A percentile compares a stretch with the other conserved stretches of the same genome.
phyloP scores from a whole-genome alignment of 2,113 vertebrate genomes.

The Mandrillus leucophaeus region DNA sequence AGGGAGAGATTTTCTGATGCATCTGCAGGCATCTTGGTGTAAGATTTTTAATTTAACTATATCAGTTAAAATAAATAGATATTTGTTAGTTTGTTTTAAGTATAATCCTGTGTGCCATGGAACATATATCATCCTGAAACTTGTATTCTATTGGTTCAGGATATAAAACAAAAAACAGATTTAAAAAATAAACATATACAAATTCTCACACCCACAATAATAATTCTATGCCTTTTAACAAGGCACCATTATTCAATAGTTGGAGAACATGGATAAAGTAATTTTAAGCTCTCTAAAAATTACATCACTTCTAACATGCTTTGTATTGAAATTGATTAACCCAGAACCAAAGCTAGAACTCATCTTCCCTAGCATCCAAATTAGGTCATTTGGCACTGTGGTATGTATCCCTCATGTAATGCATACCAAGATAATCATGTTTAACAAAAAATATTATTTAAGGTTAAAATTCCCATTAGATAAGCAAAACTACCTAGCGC shows the following conservation, averaged over 20 bases:
- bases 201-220: not conserved
- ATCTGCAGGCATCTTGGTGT: not conserved
- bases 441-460: not conserved
- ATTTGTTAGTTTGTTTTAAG: not conserved
- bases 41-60: not conserved
- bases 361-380: not conserved
- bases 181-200: not conserved
- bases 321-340: not conserved
- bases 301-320: not conserved
- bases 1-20: not conserved
- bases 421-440: not conserved
- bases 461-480: not conserved
- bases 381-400: not conserved
- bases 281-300: not conserved
- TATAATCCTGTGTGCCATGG: not conserved
- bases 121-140: not conserved
- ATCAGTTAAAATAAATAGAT: not conserved
- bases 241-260: not conserved
- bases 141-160: not conserved
- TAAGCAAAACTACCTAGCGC: not conserved
- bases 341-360: not conserved
- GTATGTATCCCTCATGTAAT: not conserved
- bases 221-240: not conserved
- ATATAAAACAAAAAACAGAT: not conserved
- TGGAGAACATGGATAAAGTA: not conserved